phyloP scores from a whole-genome alignment of 2,797 vertebrate genomes.

The Lithobates pipiens region DNA sequence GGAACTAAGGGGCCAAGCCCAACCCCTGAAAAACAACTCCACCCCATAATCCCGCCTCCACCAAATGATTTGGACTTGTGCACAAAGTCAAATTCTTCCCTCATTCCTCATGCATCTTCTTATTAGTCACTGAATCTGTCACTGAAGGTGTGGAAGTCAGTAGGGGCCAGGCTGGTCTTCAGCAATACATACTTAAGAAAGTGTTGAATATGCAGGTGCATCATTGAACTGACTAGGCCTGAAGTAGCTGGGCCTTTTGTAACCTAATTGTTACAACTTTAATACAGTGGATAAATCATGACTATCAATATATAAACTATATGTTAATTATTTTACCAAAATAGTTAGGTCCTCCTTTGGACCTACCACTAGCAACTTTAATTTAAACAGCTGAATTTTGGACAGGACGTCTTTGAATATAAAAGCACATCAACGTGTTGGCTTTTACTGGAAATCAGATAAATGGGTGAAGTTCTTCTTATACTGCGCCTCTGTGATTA shows the following conservation, averaged over 20 bases:
- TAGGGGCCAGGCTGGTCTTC: not conserved
- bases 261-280: no score
- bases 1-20: no score
- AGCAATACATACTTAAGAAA: no score
- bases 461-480: not conserved
- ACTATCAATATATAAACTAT: no score
- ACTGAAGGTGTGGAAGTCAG: not conserved
- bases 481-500: not conserved
- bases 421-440: not conserved
- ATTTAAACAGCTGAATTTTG: not conserved
- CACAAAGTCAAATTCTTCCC: no score
- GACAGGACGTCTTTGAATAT: not conserved
- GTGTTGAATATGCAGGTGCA: no score
- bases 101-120: not conserved
- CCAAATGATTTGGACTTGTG: no score
- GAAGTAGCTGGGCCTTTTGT: no score
- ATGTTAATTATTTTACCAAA: not conserved
- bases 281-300: no score
- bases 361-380: not conserved
- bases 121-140: not conserved
- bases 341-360: not conserved
- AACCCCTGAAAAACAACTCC: no score
- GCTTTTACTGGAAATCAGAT: not conserved
- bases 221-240: no score
- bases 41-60: no score